Evolutionary conservation across 1,140 invertebrate genomes (phyloP).

Genomic region (Apis cerana): DNA sequence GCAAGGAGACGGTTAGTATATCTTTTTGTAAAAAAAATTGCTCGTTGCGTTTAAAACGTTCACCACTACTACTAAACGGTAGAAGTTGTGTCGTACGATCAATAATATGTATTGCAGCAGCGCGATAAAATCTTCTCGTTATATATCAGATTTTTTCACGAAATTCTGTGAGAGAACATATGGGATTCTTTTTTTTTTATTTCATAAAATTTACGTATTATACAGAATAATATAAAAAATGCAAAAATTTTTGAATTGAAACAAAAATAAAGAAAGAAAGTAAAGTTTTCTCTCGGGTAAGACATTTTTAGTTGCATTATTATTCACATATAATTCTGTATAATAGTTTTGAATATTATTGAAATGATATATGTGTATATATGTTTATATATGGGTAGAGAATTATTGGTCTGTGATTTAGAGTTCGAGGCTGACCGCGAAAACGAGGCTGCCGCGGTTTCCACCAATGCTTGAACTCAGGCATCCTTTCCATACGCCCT

Average conservation of each 20-base stretch:
- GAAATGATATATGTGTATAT: background rate
- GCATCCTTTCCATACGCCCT: slow-evolving; percentile 37
- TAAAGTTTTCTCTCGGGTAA: background rate
- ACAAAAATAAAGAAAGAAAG: background rate
- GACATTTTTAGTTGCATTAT: background rate
- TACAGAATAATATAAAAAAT: background rate
- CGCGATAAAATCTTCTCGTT: slow-evolving; percentile 39
- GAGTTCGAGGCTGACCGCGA: slow-evolving; percentile 65
- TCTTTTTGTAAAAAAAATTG: background rate
- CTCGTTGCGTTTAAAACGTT: slow-evolving; percentile 12
- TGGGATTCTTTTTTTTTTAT: background rate
- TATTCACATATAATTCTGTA: background rate
- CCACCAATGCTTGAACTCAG: slow-evolving; percentile 60
- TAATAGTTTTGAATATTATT: background rate
- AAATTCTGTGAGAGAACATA: background rate
- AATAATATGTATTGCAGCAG: slow-evolving; percentile 37
- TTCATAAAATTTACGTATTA: background rate
- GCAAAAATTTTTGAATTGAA: background rate
- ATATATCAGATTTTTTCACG: slow-evolving; percentile 27
- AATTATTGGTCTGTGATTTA: slow-evolving; percentile 60
- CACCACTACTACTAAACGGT: background rate
- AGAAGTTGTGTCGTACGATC: slow-evolving; percentile 26
- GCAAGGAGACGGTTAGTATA: slow-evolving; percentile 90
- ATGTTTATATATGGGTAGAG: background rate
- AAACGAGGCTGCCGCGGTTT: slow-evolving; percentile 51